These are phyloP conservation scores for Brachionus calyciflorus DNA, from an alignment of 1,140 invertebrate genomes.

Conservation along the genomic window DNA sequence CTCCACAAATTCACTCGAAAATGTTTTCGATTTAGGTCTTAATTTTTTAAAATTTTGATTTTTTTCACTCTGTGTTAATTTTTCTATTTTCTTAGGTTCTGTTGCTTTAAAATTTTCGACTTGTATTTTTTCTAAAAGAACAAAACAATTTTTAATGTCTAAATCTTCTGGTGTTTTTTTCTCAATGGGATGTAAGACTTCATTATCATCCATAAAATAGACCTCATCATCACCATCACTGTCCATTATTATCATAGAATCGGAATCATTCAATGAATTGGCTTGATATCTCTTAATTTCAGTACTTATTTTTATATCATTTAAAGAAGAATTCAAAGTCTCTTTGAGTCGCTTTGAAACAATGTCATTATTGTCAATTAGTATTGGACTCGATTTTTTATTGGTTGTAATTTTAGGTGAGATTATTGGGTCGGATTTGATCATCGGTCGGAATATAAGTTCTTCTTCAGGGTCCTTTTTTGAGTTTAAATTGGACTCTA, in stretches of 20 bases:
- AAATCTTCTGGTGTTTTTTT: not conserved
- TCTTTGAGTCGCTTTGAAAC: conserved; percentile 33
- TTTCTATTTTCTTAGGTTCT: no score
- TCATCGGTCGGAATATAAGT: conserved; percentile 4
- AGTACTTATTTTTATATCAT: not conserved
- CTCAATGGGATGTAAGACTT: not conserved
- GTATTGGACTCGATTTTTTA: not conserved
- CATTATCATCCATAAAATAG: conserved; percentile 37
- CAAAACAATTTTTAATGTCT: conserved; percentile 22
- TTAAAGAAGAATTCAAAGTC: not conserved
- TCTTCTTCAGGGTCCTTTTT: conserved; percentile 8
- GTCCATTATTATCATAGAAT: not conserved
- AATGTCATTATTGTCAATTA: not conserved
- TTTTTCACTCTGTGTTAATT: not conserved
- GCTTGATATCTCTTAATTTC: not conserved
- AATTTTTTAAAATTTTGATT: not conserved
- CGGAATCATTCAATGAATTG: not conserved
- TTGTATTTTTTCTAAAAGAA: not conserved
- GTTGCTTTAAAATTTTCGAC: not conserved
- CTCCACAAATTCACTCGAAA: not conserved
- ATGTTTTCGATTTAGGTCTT: not conserved
- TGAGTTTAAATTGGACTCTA: conserved; percentile 3
- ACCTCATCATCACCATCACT: conserved; percentile 20
- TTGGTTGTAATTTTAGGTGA: not conserved
- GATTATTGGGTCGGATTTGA: not conserved